phyloP scores from a whole-genome alignment of 92 coral and sea anemone species.

The Parazoanthus darwini region DNA sequence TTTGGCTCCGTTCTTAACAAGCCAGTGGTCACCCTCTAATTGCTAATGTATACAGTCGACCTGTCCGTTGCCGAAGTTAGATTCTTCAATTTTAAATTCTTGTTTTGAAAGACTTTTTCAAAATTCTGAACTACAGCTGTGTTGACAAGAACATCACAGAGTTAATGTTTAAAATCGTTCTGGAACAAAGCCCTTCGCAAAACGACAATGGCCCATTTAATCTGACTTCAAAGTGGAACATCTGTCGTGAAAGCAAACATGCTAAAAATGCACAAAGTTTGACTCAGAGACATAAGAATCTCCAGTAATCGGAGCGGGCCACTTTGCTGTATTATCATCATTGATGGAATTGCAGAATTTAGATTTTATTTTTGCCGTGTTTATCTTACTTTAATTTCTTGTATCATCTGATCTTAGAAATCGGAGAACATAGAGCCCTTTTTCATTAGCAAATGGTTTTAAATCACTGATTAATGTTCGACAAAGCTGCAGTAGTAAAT shows the following conservation, averaged over 20 bases:
- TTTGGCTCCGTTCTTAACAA: neutral
- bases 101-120: constrained; percentile 31
- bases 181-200: constrained; percentile 61
- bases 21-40: neutral
- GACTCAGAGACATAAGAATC: neutral
- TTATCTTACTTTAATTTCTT: constrained; percentile 28
- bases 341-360: constrained; percentile 18
- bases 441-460: constrained; percentile 12
- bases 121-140: constrained; percentile 75
- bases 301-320: constrained; percentile 26
- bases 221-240: constrained; percentile 62
- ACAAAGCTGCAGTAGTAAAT: neutral
- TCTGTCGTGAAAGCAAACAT: constrained; percentile 85
- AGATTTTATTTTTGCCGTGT: neutral
- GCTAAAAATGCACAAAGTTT: constrained; percentile 40
- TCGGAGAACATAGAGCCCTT: constrained; percentile 24
- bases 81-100: constrained; percentile 45
- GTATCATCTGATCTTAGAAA: constrained; percentile 32
- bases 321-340: constrained; percentile 2
- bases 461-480: neutral
- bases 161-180: constrained; percentile 76
- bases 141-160: constrained; percentile 73
- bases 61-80: constrained; percentile 43
- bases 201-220: constrained; percentile 74
- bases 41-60: constrained; percentile 4